These are phyloP conservation scores for Drosophila koepferae DNA, from an alignment of 2,888 invertebrate species.

Conservation along the genomic window DNA sequence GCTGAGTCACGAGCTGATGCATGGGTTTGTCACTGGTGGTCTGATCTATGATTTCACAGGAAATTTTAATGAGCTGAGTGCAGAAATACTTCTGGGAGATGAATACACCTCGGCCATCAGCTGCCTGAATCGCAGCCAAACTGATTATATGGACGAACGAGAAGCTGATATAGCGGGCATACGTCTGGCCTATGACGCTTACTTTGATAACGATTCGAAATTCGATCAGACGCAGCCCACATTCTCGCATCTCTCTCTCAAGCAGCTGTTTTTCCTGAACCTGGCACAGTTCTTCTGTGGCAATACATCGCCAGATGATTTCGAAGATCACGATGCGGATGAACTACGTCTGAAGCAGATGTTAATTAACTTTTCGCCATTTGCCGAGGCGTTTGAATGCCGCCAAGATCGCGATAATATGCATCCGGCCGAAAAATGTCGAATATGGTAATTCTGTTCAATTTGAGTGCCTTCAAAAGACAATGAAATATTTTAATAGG, in stretches of 20 bases:
- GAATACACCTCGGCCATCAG: constrained; percentile 20
- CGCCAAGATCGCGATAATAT: constrained; percentile 51
- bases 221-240: constrained; percentile 21
- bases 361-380: constrained; percentile 67
- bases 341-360: constrained; percentile 70
- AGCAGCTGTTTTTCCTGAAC: constrained; percentile 75
- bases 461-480: neutral
- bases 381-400: constrained; percentile 67
- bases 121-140: constrained; percentile 55
- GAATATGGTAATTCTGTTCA: constrained; percentile 45
- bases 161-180: constrained; percentile 78
- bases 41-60: constrained; percentile 60
- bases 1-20: constrained; percentile 78
- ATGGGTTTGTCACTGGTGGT: constrained; percentile 72
- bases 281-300: constrained; percentile 82
- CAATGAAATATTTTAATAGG: neutral
- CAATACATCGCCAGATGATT: constrained; percentile 12
- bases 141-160: constrained; percentile 70
- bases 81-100: constrained; percentile 29
- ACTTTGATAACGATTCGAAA: constrained; percentile 44
- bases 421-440: constrained; percentile 72
- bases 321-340: constrained; percentile 75
- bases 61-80: constrained; percentile 29
- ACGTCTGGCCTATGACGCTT: constrained; percentile 68
- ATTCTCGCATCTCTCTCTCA: constrained; percentile 42